phyloP scores from a whole-genome alignment of 2,113 vertebrate species.

The Cryptotis parvus region DNA sequence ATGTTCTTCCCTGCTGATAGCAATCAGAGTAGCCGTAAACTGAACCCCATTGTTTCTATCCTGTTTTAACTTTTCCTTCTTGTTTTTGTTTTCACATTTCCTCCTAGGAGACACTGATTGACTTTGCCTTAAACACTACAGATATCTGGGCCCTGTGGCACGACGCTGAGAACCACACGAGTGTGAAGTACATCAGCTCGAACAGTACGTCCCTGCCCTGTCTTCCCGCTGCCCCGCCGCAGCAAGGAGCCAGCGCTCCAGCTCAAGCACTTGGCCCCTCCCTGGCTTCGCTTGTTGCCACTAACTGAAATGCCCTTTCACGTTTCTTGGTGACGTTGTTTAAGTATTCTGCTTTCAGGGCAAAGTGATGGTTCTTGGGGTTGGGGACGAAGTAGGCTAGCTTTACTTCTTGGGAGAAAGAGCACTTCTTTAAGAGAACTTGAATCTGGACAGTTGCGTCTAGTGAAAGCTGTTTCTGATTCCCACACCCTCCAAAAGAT shows the following conservation, averaged over 20 bases:
- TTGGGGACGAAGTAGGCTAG: slow-evolving; percentile 6
- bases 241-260: not conserved
- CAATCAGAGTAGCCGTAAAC: not conserved
- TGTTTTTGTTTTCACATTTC: not conserved
- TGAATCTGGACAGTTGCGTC: not conserved
- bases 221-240: not conserved
- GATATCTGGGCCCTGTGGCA: slow-evolving; percentile 97
- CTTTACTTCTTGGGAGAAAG: slow-evolving; percentile 8
- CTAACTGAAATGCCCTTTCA: slow-evolving; percentile 25
- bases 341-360: not conserved
- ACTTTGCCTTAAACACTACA: slow-evolving; percentile 93
- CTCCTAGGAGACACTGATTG: slow-evolving; percentile 92
- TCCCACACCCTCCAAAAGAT: not conserved
- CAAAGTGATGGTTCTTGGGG: not conserved
- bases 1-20: not conserved
- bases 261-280: not conserved
- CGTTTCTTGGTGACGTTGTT: not conserved
- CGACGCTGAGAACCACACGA: slow-evolving; percentile 92
- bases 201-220: slow-evolving; percentile 89
- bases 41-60: not conserved
- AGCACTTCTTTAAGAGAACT: not conserved
- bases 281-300: not conserved
- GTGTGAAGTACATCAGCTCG: slow-evolving; percentile 96
- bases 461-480: not conserved
- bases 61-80: not conserved